Conservation (phyloP, 2,797 vertebrate species). For the Rhinophrynus dorsalis region DNA sequence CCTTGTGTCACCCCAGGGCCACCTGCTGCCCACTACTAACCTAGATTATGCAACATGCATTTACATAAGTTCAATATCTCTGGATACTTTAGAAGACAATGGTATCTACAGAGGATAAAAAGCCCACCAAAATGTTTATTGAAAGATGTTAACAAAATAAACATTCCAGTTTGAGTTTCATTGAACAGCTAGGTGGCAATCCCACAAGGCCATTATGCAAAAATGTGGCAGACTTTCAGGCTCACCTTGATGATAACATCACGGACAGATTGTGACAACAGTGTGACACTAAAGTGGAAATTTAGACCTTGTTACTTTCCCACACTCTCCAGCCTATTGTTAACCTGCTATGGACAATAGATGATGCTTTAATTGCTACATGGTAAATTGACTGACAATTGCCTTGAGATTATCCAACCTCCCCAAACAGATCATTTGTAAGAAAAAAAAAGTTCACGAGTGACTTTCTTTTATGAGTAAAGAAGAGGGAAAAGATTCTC, state of each 20-base stretch:
- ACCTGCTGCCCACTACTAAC: no score
- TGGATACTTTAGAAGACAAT: no score
- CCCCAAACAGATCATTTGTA: background rate
- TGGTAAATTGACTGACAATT: slow-evolving; percentile 9
- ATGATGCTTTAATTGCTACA: slow-evolving; percentile 2
- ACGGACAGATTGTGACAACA: slow-evolving; percentile 6
- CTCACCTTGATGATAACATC: slow-evolving; percentile 12
- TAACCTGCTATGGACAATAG: background rate
- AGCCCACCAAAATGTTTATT: background rate
- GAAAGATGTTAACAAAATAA: background rate
- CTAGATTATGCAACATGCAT: no score
- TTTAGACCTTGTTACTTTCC: background rate
- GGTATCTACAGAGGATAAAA: no score
- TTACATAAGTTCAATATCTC: no score
- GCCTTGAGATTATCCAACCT: background rate
- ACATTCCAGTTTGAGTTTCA: background rate
- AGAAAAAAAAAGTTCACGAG: background rate
- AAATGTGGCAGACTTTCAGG: background rate
- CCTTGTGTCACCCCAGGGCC: no score
- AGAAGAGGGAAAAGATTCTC: slow-evolving; percentile 6
- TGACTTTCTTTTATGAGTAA: slow-evolving; percentile 5
- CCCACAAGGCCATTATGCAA: background rate
- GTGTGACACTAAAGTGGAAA: background rate
- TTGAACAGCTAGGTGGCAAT: background rate
- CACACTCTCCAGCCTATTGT: background rate